These are phyloP conservation scores for Anthophora plumipes DNA, from an alignment of 2,888 invertebrate genomes.

Conservation along the genomic window DNA sequence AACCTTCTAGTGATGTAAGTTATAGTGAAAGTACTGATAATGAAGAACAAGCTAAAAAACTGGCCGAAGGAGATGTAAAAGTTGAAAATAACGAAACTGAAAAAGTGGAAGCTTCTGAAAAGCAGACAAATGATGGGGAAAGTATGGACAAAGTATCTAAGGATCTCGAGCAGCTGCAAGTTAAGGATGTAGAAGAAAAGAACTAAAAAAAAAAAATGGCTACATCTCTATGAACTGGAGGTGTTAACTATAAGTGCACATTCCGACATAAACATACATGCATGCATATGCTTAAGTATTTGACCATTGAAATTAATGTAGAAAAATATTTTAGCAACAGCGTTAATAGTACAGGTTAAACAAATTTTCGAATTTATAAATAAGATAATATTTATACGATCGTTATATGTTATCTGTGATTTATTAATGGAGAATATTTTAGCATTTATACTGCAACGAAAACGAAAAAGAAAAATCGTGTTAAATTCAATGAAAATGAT, in stretches of 20 bases:
- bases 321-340: conserved; percentile 64
- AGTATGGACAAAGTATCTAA: conserved; percentile 86
- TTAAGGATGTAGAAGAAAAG: conserved; percentile 82
- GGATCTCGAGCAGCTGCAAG: conserved; percentile 87
- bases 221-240: conserved; percentile 33
- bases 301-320: conserved; percentile 53
- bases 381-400: conserved; percentile 75
- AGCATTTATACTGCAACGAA: conserved; percentile 49
- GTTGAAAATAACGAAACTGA: conserved; percentile 43
- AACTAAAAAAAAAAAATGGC: conserved; percentile 73
- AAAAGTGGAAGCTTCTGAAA: conserved; percentile 20
- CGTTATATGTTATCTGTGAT: conserved; percentile 75
- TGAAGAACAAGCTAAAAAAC: conserved; percentile 70
- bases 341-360: conserved; percentile 51
- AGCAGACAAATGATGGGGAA: conserved; percentile 62
- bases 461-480: background rate
- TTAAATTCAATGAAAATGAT: conserved; percentile 22
- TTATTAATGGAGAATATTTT: conserved; percentile 66
- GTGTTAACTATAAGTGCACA: conserved; percentile 53
- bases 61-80: conserved; percentile 40
- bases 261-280: conserved; percentile 61
- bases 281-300: conserved; percentile 55
- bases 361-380: conserved; percentile 69
- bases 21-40: conserved; percentile 78
- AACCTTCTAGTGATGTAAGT: conserved; percentile 76